Base-by-base conservation (phyloP, 1,140 invertebrate species). In the Mercenaria mercenaria region DNA sequence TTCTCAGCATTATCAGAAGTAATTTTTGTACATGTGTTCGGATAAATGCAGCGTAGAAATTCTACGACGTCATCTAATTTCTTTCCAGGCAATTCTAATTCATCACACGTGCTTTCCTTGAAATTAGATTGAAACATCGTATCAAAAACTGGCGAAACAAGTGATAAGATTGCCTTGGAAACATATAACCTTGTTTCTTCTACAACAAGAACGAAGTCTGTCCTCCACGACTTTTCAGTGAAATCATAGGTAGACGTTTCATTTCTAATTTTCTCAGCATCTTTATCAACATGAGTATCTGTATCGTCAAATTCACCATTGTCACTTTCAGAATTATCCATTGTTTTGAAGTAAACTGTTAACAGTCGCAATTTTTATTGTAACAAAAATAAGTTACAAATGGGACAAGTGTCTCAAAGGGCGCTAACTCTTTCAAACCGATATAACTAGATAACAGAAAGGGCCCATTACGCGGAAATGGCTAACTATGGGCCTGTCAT, bases 11-110 rank as follows among this genome's bases (percentile, higher is more conserved):
- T 29, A 29, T 29, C 59, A 8, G 6, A 29, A 64, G 26, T 64
- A 10, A 81, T 61, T 61, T n/a, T n/a, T 32, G 15, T 32, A 3
- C 4, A 13, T 80, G 32, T 2, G 29, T 47, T 47, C 18, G 43
- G 43, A 56, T 80, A 80, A 13, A 80, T 34, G n/a, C 76, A 80
- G 15, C 50, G 76, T 26, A 80, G 29, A 34, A 80, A 80, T 32
- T 50, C 29, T 37, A 43, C 29, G 1, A 80, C 41, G 39, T 52
- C 50, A 29, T 26, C 23, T 8, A 29, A 11, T 23, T 52, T 50
- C 26, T 80, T 80, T 23, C 43, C 8, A 29, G 26, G 39, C 20
- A 77, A 50, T 3, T 10, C 15, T 41, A 77, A 37, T n/a, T 77
- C 76, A 2, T 32, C 59, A 23, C n/a, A 10, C 2, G 13, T 50